These are phyloP conservation scores for Reinhardtius hippoglossoides DNA, from an alignment of 2,113 vertebrate genomes.

Conservation along the genomic window DNA sequence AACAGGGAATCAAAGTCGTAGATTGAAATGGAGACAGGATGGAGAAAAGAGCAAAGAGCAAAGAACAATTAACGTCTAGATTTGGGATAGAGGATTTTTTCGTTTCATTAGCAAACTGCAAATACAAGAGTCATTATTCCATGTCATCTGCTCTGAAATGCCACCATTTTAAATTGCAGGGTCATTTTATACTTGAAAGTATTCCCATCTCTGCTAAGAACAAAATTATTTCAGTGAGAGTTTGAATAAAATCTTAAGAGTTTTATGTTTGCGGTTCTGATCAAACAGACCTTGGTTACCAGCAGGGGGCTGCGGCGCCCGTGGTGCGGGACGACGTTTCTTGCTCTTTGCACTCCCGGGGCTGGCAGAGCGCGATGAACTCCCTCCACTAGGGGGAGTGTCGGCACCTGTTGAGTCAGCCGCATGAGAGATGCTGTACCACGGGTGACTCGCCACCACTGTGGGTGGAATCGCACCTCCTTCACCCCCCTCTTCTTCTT, in stretches of 20 bases:
- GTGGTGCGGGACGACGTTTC: conserved; percentile 90
- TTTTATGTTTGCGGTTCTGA: neutral
- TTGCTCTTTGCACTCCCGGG: conserved; percentile 84
- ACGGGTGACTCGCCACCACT: conserved; percentile 86
- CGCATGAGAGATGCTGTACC: conserved; percentile 89
- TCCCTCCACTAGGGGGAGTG: conserved; percentile 46
- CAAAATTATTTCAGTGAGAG: neutral
- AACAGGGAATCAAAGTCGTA: conserved; percentile 29
- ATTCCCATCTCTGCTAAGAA: neutral
- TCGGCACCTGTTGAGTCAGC: conserved; percentile 54
- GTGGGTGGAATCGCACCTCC: conserved; percentile 45
- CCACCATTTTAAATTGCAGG: neutral
- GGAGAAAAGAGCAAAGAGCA: neutral
- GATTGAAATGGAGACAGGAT: conserved; percentile 24
- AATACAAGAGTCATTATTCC: neutral
- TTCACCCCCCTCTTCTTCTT: conserved; percentile 46
- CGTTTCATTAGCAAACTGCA: neutral
- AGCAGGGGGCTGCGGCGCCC: conserved; percentile 77
- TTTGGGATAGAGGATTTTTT: too few species aligned
- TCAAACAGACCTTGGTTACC: conserved; percentile 64
- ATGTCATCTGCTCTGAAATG: neutral
- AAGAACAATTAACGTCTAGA: conserved; percentile 15
- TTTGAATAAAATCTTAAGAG: neutral
- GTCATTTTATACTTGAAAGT: too few species aligned
- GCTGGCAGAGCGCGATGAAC: conserved; percentile 81